Evolutionary conservation across 2,888 invertebrate species (phyloP).

Genomic region (Sialis fuliginosa): DNA sequence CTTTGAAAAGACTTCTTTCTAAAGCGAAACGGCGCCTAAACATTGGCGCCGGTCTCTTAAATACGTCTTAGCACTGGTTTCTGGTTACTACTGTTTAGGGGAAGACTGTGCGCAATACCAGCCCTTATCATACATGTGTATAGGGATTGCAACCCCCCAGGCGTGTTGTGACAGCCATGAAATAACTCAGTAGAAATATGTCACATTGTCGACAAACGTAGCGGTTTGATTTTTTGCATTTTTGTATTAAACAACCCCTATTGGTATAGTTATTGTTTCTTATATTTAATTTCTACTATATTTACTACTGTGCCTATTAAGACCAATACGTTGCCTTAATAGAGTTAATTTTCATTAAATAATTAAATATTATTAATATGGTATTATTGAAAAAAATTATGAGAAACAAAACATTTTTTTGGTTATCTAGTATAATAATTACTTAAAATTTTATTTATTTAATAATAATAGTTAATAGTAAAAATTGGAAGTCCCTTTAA

Average conservation of each 20-base stretch:
- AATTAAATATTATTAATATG: no score
- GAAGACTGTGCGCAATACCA: not conserved
- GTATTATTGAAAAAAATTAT: no score
- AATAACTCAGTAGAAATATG: not conserved
- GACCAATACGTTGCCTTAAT: no score
- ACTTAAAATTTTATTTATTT: no score
- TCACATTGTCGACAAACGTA: not conserved
- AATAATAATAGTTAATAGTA: no score
- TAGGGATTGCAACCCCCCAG: not conserved
- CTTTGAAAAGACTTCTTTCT: not conserved
- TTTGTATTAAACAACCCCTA: no score
- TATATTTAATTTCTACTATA: no score
- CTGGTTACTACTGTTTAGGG: not conserved
- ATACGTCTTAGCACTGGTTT: not conserved
- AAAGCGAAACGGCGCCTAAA: not conserved
- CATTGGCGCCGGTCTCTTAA: not conserved
- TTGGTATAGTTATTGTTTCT: not conserved
- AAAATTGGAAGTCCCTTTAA: no score
- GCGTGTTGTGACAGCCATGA: not conserved
- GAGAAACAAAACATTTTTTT: no score
- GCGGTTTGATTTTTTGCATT: not conserved
- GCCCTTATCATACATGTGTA: not conserved
- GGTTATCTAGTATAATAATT: no score
- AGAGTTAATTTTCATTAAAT: no score
- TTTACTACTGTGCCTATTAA: no score